These are phyloP conservation scores for Drosophila nigrodunni DNA, from an alignment of 1,140 invertebrate species.

Conservation along the genomic window DNA sequence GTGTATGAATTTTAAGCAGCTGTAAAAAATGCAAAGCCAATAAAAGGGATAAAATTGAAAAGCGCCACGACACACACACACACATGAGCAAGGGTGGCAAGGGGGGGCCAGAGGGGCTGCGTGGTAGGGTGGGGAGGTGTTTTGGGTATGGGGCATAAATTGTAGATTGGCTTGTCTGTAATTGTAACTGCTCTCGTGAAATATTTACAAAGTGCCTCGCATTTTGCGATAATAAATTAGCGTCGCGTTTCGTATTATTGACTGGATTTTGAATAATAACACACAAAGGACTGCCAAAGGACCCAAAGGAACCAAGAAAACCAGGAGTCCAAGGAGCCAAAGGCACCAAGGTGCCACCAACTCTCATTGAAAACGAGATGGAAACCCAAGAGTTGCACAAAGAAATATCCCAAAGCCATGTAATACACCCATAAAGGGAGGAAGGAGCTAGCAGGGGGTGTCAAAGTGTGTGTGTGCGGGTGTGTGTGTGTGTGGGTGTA, in stretches of 20 bases:
- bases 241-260: constrained; percentile 79
- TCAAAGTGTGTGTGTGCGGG: constrained; percentile 1
- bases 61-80: constrained; percentile 32
- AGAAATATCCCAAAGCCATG: background rate
- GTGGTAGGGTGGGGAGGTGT: background rate
- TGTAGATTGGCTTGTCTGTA: constrained; percentile 37
- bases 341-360: constrained; percentile 14
- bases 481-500: constrained; percentile 14
- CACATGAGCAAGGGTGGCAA: background rate
- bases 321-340: background rate
- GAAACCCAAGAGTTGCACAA: constrained; percentile 45
- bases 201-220: constrained; percentile 53
- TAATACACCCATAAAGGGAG: background rate
- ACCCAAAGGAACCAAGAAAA: background rate
- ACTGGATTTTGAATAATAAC: constrained; percentile 84
- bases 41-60: constrained; percentile 83
- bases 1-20: constrained; percentile 80
- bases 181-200: constrained; percentile 68
- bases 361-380: constrained; percentile 51
- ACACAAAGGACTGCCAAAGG: constrained; percentile 69
- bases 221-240: constrained; percentile 72
- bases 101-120: no score
- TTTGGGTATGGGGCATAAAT: background rate
- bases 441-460: background rate
- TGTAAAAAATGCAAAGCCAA: constrained; percentile 75